Conservation (phyloP, 2,113 vertebrate genomes). For the Ailuropoda melanoleuca region DNA sequence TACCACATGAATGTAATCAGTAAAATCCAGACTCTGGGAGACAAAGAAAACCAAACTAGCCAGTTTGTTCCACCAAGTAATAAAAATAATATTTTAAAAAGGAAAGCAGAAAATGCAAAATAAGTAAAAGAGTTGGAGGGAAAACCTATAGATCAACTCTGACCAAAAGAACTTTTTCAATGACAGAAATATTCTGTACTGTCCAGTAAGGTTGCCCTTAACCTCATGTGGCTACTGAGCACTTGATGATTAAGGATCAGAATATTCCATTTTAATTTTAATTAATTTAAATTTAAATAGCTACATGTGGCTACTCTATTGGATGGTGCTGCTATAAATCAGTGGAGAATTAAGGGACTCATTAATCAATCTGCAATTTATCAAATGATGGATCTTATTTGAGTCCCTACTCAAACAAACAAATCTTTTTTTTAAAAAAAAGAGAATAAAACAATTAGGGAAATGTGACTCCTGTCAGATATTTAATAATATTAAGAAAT, state of each 20-base stretch:
- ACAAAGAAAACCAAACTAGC: neutral
- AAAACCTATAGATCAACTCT: neutral
- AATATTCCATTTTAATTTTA: constrained; percentile 19
- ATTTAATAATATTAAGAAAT: neutral
- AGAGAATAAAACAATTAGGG: neutral
- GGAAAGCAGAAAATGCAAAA: neutral
- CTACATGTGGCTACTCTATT: neutral
- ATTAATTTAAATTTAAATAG: constrained; percentile 10
- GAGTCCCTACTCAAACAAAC: neutral
- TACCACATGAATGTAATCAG: neutral
- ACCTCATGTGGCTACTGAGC: neutral
- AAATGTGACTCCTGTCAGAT: neutral
- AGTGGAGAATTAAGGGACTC: constrained; percentile 9
- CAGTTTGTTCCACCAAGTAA: neutral
- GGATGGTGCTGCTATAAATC: neutral
- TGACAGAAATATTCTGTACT: neutral
- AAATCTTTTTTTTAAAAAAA: neutral
- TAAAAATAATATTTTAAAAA: neutral
- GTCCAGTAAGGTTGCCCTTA: neutral
- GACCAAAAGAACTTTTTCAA: neutral
- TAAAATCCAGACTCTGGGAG: constrained; percentile 28
- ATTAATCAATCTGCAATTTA: neutral
- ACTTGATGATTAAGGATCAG: neutral
- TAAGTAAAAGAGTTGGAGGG: neutral
- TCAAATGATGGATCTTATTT: neutral